Base-by-base conservation (phyloP, 2,113 vertebrate genomes). In the Salminus brasiliensis region DNA sequence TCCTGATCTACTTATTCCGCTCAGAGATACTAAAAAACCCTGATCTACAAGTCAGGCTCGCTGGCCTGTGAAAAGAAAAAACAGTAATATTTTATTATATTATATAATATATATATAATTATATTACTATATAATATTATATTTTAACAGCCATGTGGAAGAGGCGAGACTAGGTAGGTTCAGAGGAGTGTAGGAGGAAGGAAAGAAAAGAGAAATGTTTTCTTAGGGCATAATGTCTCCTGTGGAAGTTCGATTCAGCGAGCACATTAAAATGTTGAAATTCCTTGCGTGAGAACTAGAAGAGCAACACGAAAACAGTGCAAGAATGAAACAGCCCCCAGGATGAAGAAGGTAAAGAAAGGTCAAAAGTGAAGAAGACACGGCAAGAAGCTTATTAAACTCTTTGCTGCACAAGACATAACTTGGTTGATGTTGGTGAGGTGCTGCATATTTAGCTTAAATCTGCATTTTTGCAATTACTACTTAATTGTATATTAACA, bases 231-330 rank as follows among this genome's bases (percentile, higher is more conserved):
- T 49, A 25, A 36, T 83, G 72, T 76, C 4, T 30, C 36, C 16
- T 63, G 10, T 21, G 86, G 89, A 92, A 88, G 83, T 83, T 57
- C 3, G 82, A 82, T 76, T 88, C 85, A 74, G 79, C 87, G 88
- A 90, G 80, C 85, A 72, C 78, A 76, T 89, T 86, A 88, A n/a
- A 81, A 71, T 30, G 34, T 68, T 88, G 43, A 79, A 86, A 89
- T 74, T 86, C 66, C 78, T 90, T 16, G 89, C 89, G 88, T 92
- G 91, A 87, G 89, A 93, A 90, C 67, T 75, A 27, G 45, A 63
- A 81, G 78, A 57, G 74, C 13, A 23, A 23, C 65, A 25, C 32
- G 72, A 59, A 74, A 62, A 66, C 63, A 65, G 78, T 83, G 71
- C 3, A 66, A 84, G 69, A 71, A 47, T 55, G 52, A 80, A 73